These are phyloP conservation scores for Steinernema scapterisci DNA, from an alignment of 2,888 invertebrate species.

Conservation along the genomic window DNA sequence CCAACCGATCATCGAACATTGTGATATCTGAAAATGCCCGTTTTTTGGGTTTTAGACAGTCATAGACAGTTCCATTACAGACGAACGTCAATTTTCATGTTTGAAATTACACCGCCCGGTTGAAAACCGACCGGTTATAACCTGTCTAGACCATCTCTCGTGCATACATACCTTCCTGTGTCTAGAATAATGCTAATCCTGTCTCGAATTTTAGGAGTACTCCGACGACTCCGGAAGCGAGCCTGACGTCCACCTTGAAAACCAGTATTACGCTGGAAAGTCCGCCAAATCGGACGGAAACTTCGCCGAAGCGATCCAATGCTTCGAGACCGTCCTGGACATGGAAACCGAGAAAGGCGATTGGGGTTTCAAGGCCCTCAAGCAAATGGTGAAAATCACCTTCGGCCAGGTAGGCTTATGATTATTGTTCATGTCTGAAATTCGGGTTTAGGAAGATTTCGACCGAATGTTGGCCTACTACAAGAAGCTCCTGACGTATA, in stretches of 20 bases:
- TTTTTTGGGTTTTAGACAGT: too few relatives aligned
- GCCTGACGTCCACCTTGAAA: constrained; percentile 97
- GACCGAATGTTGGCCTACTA: constrained; percentile 94
- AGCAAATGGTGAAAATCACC: constrained; percentile 99
- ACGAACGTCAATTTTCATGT: too few relatives aligned
- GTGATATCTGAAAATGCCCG: too few relatives aligned
- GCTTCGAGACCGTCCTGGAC: constrained; percentile 85
- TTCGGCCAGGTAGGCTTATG: constrained; percentile 81
- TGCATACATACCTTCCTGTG: background rate
- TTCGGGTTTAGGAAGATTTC: constrained; percentile 78
- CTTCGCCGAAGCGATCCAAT: constrained; percentile 85
- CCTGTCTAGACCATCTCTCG: constrained; percentile 1
- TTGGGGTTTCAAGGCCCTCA: constrained; percentile 99
- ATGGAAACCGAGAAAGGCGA: constrained; percentile 97
- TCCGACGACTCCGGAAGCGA: constrained; percentile 99
- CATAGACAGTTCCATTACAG: too few relatives aligned
- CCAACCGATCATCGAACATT: too few relatives aligned
- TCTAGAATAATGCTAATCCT: background rate
- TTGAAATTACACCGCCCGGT: too few relatives aligned
- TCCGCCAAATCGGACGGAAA: constrained; percentile 91
- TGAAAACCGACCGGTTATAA: too few relatives aligned
- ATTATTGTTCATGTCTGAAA: background rate
- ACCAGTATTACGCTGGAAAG: constrained; percentile 99
- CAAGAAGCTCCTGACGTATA: constrained; percentile 93
- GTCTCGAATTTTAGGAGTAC: constrained; percentile 76